Evolutionary conservation across 92 coral and sea anemone genomes (phyloP).

Genomic region (Montipora capitata): DNA sequence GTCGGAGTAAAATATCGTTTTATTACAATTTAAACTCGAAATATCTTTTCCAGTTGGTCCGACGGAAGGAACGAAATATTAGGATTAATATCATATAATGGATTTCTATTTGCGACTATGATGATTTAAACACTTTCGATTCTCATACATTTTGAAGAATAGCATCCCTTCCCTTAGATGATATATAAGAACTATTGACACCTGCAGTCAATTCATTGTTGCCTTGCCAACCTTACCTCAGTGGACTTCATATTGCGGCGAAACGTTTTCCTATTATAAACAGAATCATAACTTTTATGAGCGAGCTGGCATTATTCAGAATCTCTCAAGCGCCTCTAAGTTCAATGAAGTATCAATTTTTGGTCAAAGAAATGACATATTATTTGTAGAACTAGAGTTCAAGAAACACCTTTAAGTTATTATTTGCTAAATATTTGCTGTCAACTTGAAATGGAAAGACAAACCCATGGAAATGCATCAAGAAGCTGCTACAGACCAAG

Average conservation of each 20-base stretch:
- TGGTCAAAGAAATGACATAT: background rate
- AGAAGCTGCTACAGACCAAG: constrained; percentile 23
- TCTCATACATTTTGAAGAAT: background rate
- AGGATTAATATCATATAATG: too few species aligned
- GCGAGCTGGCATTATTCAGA: constrained; percentile 2
- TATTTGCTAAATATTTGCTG: background rate
- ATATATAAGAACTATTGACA: background rate
- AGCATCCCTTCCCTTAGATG: background rate
- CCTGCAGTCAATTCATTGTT: constrained; percentile 39
- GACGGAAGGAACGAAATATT: too few species aligned
- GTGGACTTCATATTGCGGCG: background rate
- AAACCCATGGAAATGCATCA: background rate
- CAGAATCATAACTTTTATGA: background rate
- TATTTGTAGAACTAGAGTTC: background rate
- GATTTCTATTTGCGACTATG: background rate
- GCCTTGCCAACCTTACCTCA: constrained; percentile 28
- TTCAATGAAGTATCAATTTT: background rate
- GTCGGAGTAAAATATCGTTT: too few species aligned
- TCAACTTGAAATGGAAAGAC: background rate
- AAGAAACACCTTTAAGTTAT: too few species aligned
- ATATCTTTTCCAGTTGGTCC: too few species aligned
- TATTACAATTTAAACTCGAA: too few species aligned
- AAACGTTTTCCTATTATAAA: constrained; percentile 5
- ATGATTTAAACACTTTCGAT: background rate
- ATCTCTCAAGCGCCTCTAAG: too few species aligned